These are phyloP conservation scores for Dromas ardeola DNA, from an alignment of 2,113 vertebrate genomes.

Conservation along the genomic window DNA sequence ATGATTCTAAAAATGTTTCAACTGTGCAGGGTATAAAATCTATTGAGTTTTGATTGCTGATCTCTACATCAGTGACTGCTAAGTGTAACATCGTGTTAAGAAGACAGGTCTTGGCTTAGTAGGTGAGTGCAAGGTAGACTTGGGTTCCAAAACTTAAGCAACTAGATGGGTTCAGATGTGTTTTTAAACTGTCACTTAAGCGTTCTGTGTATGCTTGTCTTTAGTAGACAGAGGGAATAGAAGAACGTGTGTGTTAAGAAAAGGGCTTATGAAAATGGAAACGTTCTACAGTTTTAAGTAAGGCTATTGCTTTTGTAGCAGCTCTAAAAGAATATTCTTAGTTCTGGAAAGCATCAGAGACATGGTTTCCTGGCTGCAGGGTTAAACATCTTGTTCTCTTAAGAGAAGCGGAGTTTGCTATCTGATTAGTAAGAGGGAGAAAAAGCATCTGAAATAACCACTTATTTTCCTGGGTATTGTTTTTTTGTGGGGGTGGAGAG, in stretches of 20 bases:
- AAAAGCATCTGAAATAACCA: neutral
- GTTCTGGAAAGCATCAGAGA: neutral
- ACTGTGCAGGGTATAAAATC: neutral
- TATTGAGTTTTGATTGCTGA: neutral
- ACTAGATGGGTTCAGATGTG: neutral
- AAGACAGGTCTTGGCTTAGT: neutral
- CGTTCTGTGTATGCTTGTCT: neutral
- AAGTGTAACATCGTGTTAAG: fast-evolving
- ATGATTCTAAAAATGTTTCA: neutral
- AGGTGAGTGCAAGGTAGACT: neutral
- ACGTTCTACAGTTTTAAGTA: neutral
- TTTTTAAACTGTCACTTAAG: neutral
- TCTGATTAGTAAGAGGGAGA: neutral
- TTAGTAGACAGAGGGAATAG: neutral
- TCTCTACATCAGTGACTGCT: neutral
- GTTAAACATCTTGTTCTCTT: neutral
- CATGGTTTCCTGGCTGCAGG: neutral
- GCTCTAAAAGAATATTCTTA: neutral
- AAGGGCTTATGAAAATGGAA: neutral
- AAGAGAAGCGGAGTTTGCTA: neutral
- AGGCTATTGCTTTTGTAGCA: neutral
- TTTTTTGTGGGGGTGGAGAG: neutral
- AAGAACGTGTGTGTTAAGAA: neutral
- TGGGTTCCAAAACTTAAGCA: neutral
- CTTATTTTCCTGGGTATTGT: neutral